Evolutionary conservation across 2,888 invertebrate species (phyloP), one percentile per base, ranked within the genome.

Genomic region (Tenthredo livida): DNA sequence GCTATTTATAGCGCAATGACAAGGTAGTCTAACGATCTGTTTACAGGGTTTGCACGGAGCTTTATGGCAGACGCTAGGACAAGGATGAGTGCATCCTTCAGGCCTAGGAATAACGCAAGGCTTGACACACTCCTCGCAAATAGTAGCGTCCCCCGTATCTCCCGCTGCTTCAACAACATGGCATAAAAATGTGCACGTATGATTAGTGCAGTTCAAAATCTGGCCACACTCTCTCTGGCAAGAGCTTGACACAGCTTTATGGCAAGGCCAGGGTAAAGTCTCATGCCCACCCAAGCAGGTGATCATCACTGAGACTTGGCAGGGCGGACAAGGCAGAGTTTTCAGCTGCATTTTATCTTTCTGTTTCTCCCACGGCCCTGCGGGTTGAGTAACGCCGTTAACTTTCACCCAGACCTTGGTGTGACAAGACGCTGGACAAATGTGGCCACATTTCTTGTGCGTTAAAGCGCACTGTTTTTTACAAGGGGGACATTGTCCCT

Each of bases 401-500:
- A 95, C 94, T 86, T 96, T 95, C 1, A 96, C 95, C 87, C 96
- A 94, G 0, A 97, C 96, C 88, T 96, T 95, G 65, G 96, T 95
- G 92, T 98, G 98, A 91, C 98, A 98, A n/a, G 94, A 91, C 0
- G 95, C 95, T 84, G 95, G 94, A 92, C 98, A 98, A 2, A 93
- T 91, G 91, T 98, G 98, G 0, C 93, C 93, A 92, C 97, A 97
- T 72, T 92, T 93, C 43, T 94, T 93, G 89, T 92, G 92, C 67
- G 85, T 89, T 90, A 96, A 95, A 12, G 94, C 94, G 92, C 99
- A 99, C 61, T 95, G 94, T 89, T 97, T 96, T 86, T 94, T 95
- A 91, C 99, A 99, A 0, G 97, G 96, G 0, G 98, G 97, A 91
- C 98, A 98, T 50, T 96, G 95, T 0, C 97, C 97, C 89, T 97